Percentiles rank a stretch among this genome's conserved stretches.
These are phyloP conservation scores for Amphipoea oculea DNA, from an alignment of 2,888 invertebrate species.

Conservation along the genomic window DNA sequence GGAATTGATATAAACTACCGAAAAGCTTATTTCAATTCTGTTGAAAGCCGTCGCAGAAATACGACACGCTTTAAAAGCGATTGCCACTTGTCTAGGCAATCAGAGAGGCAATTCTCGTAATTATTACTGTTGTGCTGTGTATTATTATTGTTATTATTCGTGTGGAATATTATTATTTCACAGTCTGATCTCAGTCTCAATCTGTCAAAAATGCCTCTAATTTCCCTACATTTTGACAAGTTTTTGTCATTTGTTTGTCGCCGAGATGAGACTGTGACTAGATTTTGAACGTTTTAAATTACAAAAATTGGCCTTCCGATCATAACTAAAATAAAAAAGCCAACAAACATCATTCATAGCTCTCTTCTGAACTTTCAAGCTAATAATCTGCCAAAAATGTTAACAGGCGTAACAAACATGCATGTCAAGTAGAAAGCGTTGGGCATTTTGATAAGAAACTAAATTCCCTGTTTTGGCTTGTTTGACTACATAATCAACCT, in stretches of 20 bases:
- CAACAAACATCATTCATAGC: not conserved
- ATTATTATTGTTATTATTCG: too few relatives aligned
- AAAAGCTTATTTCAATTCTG: not conserved
- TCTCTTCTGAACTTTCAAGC: not conserved
- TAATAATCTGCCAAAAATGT: not conserved
- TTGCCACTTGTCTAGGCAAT: not conserved
- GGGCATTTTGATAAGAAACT: not conserved
- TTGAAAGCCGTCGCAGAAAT: not conserved
- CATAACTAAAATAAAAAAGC: not conserved
- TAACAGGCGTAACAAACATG: not conserved
- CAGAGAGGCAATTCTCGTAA: too few relatives aligned
- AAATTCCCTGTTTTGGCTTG: not conserved
- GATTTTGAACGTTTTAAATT: too few relatives aligned
- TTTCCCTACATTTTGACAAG: too few relatives aligned
- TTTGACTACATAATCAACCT: too few relatives aligned
- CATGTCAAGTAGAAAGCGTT: not conserved
- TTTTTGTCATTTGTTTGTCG: too few relatives aligned
- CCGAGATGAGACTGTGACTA: too few relatives aligned
- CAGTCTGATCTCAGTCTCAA: too few relatives aligned
- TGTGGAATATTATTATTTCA: too few relatives aligned
- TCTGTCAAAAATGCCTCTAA: too few relatives aligned
- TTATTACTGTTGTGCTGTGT: too few relatives aligned
- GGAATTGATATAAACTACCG: not conserved
- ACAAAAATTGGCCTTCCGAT: too few relatives aligned
- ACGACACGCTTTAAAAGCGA: not conserved